Percentiles rank a stretch among this genome's conserved stretches.
Evolutionary conservation across 2,113 vertebrate species (phyloP).

Genomic region (Myxocyprinus asiaticus): DNA sequence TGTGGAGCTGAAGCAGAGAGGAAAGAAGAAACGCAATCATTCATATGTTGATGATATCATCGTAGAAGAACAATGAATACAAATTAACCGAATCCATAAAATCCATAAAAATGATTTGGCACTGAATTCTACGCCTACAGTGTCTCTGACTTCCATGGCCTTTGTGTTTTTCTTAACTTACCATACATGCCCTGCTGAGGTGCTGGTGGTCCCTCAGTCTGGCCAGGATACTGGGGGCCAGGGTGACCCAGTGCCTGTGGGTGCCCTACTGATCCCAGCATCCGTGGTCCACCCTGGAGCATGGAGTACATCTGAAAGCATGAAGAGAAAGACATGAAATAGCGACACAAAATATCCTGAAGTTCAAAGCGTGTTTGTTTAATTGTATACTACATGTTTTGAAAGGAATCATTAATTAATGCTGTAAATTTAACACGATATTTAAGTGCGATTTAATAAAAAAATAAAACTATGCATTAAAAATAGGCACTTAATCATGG

Average conservation of each 20-base stretch:
- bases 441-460: no score
- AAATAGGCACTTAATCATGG: no score
- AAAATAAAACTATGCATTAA: no score
- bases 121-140: no score
- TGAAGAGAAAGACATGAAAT: no score
- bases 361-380: no score
- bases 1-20: constrained; percentile 76
- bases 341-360: no score
- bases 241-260: constrained; percentile 85
- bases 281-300: constrained; percentile 83
- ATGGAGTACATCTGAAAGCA: constrained; percentile 78
- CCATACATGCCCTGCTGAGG: constrained; percentile 87
- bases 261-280: constrained; percentile 85
- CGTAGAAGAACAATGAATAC: no score
- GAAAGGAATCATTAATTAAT: no score
- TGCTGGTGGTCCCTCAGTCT: constrained; percentile 83
- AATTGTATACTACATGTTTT: no score
- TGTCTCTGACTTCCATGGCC: not conserved
- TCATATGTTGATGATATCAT: not conserved
- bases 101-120: no score
- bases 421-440: no score
- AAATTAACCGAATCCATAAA: not conserved
- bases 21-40: not conserved
- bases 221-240: constrained; percentile 83
- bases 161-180: constrained; percentile 57